Conservation (phyloP, 2,888 invertebrate species). For the Disparrhopalites patrizii region DNA sequence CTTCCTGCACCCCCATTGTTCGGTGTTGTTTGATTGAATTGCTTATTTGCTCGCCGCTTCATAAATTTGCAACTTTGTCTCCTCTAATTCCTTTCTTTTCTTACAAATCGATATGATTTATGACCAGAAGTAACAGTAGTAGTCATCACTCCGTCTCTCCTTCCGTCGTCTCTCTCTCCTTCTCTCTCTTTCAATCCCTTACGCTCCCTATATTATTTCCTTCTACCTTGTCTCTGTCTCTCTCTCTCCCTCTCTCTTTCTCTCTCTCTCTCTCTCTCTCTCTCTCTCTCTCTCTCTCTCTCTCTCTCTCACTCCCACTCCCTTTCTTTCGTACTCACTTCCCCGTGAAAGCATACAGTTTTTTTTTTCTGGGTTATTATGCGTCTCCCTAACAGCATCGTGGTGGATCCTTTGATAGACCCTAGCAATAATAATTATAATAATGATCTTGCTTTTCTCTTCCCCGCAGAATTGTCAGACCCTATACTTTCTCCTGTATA, state of each 20-base stretch:
- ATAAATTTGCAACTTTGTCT: constrained; percentile 47
- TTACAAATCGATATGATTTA: constrained; percentile 34
- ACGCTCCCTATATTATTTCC: not conserved
- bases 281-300: not conserved
- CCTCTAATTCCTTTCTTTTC: constrained; percentile 33
- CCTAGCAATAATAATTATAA: no score
- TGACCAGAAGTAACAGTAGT: constrained; percentile 1
- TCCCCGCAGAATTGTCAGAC: no score
- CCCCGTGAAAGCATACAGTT: not conserved
- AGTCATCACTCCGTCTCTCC: not conserved
- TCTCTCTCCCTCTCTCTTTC: not conserved
- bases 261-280: constrained; percentile 1
- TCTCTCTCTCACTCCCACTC: constrained; percentile 1
- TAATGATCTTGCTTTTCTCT: no score
- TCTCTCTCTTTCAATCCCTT: constrained; percentile 14
- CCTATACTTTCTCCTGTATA: no score
- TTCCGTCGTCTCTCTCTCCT: constrained; percentile 8
- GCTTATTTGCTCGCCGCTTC: constrained; percentile 46
- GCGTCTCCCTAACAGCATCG: no score
- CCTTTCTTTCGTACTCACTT: not conserved
- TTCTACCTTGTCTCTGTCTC: not conserved
- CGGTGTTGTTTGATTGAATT: constrained; percentile 44
- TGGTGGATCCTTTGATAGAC: no score
- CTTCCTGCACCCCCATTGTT: constrained; percentile 43
- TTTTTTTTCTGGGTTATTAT: no score